Base-by-base conservation (phyloP, 2,113 vertebrate species). In the Phylloscopus whistleri region DNA sequence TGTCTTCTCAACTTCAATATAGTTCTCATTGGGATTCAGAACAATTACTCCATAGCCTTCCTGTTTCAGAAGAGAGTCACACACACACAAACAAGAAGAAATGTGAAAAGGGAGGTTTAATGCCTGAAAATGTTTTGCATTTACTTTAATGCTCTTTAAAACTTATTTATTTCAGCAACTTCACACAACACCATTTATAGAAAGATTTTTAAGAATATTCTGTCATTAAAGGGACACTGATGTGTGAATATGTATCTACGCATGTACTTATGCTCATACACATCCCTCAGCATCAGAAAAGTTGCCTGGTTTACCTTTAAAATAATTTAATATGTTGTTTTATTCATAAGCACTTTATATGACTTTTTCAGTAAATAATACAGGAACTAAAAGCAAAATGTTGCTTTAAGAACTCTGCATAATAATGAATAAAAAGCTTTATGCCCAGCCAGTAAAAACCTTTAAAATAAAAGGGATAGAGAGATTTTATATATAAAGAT, bases 11-110 rank as follows among this genome's bases (percentile, higher is more conserved):
- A 99, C 97, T 98, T 99, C 99, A 96, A 99, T 98, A 97, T 98
- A 99, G 98, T 99, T 99, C 98, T 99, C 99, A 86, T 99, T 99
- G 95, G 99, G 99, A 98, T 99, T 99, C 96, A 99, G 98, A 84
- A 99, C 99, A 96, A 99, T 99, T 95, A 99, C 99, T 76, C 99
- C 98, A 84, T 99, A 99, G 87, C 99, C 98, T 94, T 99, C 99
- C 99, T 99, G 93, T 97, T 97, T 97, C 63, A 76, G 95, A 95
- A 91, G 64, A 84, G 39, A 80, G 26, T 27, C 66, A 96, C 92
- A 97, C 52, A 97, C 89, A 96, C 20, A 87, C 22, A 87, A 76
- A 84, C 31, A 88, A 89, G 35, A 85, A 89, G 44, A 86, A 85
- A 95, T 74, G 98, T 95, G 97, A 89, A 95, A 97, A 96, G 96